These are phyloP conservation scores for Drosophila rhopaloa DNA, from an alignment of 1,140 invertebrate genomes.

Conservation along the genomic window DNA sequence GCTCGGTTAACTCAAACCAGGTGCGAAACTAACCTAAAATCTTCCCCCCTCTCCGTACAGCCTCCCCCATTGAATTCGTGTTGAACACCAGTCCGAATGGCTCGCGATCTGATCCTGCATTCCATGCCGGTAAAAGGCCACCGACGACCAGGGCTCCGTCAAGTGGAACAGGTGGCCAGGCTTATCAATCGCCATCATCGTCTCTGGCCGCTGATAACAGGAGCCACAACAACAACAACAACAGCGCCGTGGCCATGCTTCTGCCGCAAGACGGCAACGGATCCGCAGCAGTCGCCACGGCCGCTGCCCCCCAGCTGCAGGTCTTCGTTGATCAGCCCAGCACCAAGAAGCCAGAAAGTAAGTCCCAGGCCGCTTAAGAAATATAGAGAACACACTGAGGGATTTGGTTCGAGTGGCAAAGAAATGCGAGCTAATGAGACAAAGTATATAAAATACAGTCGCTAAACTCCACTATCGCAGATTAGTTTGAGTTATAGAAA, in stretches of 20 bases:
- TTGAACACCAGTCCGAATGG: conserved; percentile 59
- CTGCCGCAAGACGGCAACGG: conserved; percentile 25
- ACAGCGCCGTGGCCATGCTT: conserved; percentile 39
- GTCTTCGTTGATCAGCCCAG: conserved; percentile 49
- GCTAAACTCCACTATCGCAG: too few species aligned
- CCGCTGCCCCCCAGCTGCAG: conserved; percentile 30
- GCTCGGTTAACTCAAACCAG: conserved; percentile 9
- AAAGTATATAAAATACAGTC: too few species aligned
- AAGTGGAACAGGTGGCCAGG: conserved; percentile 67
- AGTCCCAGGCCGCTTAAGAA: conserved; percentile 38
- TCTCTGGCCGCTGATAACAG: conserved; percentile 64
- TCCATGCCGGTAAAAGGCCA: conserved; percentile 40
- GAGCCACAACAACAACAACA: conserved; percentile 64
- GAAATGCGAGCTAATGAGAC: too few species aligned
- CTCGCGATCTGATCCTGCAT: conserved; percentile 8
- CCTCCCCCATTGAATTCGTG: conserved; percentile 60
- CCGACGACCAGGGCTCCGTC: conserved; percentile 33
- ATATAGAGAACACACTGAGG: background rate
- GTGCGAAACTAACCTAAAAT: conserved; percentile 69
- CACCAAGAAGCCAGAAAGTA: conserved; percentile 72
- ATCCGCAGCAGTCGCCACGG: conserved; percentile 9
- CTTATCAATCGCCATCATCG: conserved; percentile 71
- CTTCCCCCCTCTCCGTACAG: conserved; percentile 24
- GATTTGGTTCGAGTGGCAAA: too few species aligned
- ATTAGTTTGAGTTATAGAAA: too few species aligned